phyloP scores from a whole-genome alignment of 2,113 vertebrate species.

The Xiphophorus hellerii region DNA sequence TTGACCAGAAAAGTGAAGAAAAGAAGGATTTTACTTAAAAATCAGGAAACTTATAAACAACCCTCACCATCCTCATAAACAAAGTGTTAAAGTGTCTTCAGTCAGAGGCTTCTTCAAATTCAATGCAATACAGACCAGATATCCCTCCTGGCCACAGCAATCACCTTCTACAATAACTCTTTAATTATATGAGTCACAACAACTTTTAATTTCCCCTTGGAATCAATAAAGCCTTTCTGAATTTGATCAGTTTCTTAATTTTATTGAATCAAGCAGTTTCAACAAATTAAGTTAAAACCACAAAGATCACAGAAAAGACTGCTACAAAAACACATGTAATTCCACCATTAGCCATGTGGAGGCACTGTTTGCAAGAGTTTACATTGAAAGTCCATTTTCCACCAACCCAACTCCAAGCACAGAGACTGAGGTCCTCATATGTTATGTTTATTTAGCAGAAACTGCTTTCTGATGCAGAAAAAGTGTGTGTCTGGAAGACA shows the following conservation, averaged over 20 bases:
- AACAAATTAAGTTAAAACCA: neutral
- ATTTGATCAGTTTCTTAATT: too few species aligned
- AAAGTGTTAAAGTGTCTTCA: too few species aligned
- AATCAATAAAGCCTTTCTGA: too few species aligned
- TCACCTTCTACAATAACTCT: too few species aligned
- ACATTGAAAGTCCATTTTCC: neutral
- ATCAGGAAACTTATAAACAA: too few species aligned
- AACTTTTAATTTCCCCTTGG: too few species aligned
- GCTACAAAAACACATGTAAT: constrained; percentile 10
- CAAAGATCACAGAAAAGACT: neutral
- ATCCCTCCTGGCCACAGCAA: too few species aligned
- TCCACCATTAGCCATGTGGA: constrained; percentile 47
- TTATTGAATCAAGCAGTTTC: neutral
- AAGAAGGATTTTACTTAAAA: too few species aligned
- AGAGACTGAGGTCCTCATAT: constrained; percentile 24
- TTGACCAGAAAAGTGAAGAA: neutral
- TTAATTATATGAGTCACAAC: too few species aligned
- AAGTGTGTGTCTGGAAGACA: neutral
- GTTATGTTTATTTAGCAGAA: constrained; percentile 62
- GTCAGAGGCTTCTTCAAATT: too few species aligned
- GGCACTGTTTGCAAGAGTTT: constrained; percentile 62
- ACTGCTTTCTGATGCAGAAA: constrained; percentile 18
- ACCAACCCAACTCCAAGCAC: constrained; percentile 15
- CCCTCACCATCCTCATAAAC: too few species aligned
- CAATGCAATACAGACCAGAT: too few species aligned